phyloP scores from a whole-genome alignment of 1,140 invertebrate species.

The Aphaenogaster ashmeadi region DNA sequence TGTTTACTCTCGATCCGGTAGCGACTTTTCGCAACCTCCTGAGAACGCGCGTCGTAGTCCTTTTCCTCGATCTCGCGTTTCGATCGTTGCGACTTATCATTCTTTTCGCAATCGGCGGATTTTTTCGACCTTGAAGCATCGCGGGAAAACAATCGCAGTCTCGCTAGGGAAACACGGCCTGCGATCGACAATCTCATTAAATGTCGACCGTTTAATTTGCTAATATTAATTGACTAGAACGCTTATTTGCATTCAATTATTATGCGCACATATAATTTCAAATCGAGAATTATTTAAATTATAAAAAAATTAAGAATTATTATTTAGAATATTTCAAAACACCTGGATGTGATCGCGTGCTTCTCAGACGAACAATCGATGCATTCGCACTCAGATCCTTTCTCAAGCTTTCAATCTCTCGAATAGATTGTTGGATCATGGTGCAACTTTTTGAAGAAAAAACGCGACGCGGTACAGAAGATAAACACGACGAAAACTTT shows the following conservation, averaged over 20 bases:
- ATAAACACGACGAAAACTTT: neutral
- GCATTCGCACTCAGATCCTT: neutral
- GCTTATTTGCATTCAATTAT: neutral
- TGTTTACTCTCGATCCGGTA: neutral
- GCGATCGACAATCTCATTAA: neutral
- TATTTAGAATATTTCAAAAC: neutral
- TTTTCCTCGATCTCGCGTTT: neutral
- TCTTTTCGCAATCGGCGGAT: neutral
- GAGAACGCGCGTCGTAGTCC: neutral
- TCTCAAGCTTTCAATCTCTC: neutral
- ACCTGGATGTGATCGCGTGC: conserved; percentile 8
- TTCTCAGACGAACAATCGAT: neutral
- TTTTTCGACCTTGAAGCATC: conserved; percentile 6
- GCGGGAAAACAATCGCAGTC: conserved; percentile 12
- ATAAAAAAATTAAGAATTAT: neutral
- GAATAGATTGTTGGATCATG: neutral
- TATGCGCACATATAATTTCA: neutral
- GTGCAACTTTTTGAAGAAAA: conserved; percentile 33
- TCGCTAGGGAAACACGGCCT: neutral
- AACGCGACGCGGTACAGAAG: neutral
- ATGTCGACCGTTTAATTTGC: neutral
- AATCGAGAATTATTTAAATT: neutral
- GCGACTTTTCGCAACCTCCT: neutral
- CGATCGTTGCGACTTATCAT: neutral
- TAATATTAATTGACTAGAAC: neutral